Evolutionary conservation across 2,113 vertebrate species (phyloP).

Genomic region (Podarcis cretensis): DNA sequence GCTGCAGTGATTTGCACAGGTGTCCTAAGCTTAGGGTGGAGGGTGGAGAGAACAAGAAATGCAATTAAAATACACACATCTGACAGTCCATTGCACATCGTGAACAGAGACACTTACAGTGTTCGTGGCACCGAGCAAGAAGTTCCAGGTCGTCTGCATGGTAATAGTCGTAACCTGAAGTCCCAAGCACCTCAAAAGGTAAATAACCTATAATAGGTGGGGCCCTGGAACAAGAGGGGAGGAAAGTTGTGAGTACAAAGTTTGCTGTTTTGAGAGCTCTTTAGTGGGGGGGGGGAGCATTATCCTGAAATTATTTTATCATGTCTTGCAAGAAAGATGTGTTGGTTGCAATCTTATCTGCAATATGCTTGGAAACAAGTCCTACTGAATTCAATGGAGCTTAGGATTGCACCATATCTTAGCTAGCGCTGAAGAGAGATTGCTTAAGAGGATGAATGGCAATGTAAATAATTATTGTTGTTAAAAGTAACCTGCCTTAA

Average conservation of each 20-base stretch:
- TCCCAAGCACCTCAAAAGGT: slow-evolving; percentile 90
- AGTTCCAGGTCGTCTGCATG: slow-evolving; percentile 90
- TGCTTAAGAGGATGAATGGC: neutral
- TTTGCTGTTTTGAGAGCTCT: neutral
- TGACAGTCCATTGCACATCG: slow-evolving; percentile 25
- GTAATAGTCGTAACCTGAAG: slow-evolving; percentile 91
- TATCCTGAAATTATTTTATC: neutral
- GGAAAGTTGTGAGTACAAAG: slow-evolving; percentile 40
- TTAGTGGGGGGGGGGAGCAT: neutral
- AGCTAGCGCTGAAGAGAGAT: neutral
- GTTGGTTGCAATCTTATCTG: neutral
- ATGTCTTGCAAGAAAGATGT: neutral
- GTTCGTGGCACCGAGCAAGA: slow-evolving; percentile 89
- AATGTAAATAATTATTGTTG: neutral
- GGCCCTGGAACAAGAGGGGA: slow-evolving; percentile 77
- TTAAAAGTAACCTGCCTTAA: neutral
- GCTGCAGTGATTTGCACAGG: neutral
- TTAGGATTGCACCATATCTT: no score
- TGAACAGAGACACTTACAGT: slow-evolving; percentile 76
- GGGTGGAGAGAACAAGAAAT: neutral
- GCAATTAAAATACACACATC: neutral
- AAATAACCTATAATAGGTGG: slow-evolving; percentile 90
- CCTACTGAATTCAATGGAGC: no score
- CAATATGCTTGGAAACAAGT: no score
- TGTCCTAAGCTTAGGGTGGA: neutral